Evolutionary conservation across 2,113 vertebrate genomes (phyloP).

Genomic region (Zosterops lateralis): DNA sequence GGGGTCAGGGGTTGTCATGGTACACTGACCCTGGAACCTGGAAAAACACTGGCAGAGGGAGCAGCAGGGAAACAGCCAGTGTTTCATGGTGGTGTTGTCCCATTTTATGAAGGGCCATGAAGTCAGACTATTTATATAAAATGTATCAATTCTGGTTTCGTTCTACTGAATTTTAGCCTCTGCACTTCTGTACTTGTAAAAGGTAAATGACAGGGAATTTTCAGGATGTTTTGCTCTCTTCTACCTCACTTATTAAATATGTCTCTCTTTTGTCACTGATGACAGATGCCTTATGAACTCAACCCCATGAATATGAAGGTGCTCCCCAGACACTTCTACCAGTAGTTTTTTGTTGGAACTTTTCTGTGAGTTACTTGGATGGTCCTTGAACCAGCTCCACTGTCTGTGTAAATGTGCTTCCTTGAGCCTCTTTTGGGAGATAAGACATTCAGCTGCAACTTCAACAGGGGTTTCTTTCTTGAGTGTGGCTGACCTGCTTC

Average conservation of each 20-base stretch:
- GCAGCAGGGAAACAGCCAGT: neutral
- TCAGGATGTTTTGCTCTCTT: neutral
- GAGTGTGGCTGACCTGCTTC: neutral
- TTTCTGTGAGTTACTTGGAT: neutral
- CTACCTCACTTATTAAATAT: neutral
- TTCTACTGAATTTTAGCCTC: neutral
- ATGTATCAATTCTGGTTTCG: neutral
- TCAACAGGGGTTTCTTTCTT: neutral
- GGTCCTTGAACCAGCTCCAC: neutral
- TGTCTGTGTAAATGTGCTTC: neutral
- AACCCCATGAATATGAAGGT: neutral
- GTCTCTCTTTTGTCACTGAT: neutral
- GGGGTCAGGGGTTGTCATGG: neutral
- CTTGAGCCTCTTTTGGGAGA: neutral
- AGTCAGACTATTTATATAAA: neutral
- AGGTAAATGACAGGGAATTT: neutral
- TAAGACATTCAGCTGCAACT: neutral
- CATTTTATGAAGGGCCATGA: neutral
- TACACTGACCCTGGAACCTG: neutral
- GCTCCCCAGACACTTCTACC: neutral
- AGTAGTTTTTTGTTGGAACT: neutral
- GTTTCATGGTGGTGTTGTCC: neutral
- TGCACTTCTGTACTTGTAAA: neutral
- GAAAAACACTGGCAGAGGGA: neutral
- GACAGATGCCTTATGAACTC: neutral